Base-by-base conservation (phyloP, 2,113 vertebrate species). In the Oncorhynchus nerka region DNA sequence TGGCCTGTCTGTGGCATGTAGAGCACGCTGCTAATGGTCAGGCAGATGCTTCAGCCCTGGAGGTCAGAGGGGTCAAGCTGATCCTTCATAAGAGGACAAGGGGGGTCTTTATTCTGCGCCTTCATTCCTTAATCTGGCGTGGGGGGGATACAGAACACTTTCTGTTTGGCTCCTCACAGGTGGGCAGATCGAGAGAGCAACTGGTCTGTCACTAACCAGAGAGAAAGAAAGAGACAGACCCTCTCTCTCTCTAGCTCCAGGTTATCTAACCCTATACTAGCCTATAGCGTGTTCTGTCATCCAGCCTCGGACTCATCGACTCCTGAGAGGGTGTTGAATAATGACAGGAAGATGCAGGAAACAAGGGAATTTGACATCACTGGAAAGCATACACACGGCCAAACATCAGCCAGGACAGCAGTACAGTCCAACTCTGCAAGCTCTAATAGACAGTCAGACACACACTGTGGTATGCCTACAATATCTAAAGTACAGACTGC, bases 31-130 rank as follows among this genome's bases (percentile, higher is more conserved):
- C 67, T 68, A 78, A 89, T 87, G 73, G 80, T 84, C 86, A 73
- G 87, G 84, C 90, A 92, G 88, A 88, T 91, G 90, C 85, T 86
- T 45, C 39, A 11, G 39, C 89, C 32, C 84, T 81, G 79, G 85
- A 85, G 89, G 88, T 87, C 91, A 86, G 48, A 4, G 34, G 78
- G 89, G 87, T 91, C 91, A 90, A 88, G 86, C 89, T 81, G 80
- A 73, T 87, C 87, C 89, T 91, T 92, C 89, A 90, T 84, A 81
- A 84, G 81, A 86, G 75, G 80, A 92, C 89, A 93, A 91, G 89
- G 89, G 65, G 86, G 87, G 84, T 82, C 84, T 92, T 91, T 91
- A 89, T 88, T 88, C 87, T 84, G 81, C 75, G 80, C 69, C 85
- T 48, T 84, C 75, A 81, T 81, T 81, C 82, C 80, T 79, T 82